Evolutionary conservation across 2,888 invertebrate species (phyloP).

Genomic region (Torymus aiolomorphi): DNA sequence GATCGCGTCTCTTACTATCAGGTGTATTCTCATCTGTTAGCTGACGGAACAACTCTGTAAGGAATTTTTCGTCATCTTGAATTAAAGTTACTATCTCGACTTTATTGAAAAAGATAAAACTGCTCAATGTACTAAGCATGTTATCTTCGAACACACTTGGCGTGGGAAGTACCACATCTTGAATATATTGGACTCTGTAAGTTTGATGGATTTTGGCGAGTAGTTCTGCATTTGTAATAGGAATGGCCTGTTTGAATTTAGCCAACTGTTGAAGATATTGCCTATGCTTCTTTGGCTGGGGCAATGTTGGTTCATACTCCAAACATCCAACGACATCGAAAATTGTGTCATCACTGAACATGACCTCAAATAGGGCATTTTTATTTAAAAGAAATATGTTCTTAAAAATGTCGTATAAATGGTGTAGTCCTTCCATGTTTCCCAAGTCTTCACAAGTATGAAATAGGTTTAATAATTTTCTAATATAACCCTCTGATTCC

Average conservation of each 20-base stretch:
- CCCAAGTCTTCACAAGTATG: slow-evolving; percentile 98
- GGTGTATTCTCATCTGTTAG: slow-evolving; percentile 92
- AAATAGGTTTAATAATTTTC: slow-evolving; percentile 95
- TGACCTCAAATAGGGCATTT: slow-evolving; percentile 96
- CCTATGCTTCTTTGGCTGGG: slow-evolving; percentile 93
- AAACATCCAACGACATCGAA: slow-evolving; percentile 98
- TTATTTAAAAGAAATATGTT: slow-evolving; percentile 99
- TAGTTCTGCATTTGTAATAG: slow-evolving; percentile 95
- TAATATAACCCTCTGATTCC: slow-evolving; percentile 96
- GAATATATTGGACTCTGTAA: slow-evolving; percentile 99
- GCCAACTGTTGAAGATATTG: slow-evolving; percentile 96
- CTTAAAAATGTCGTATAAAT: slow-evolving; percentile 98
- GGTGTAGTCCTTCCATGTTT: slow-evolving; percentile 94
- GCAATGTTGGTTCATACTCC: slow-evolving; percentile 95
- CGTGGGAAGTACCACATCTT: slow-evolving; percentile 98
- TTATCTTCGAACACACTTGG: slow-evolving; percentile 99
- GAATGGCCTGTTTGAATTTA: slow-evolving; percentile 94
- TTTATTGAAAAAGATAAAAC: slow-evolving; percentile 99
- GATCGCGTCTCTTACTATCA: slow-evolving; percentile 90
- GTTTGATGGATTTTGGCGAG: slow-evolving; percentile 99
- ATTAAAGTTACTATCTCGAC: slow-evolving; percentile 99
- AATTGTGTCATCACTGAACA: slow-evolving; percentile 97
- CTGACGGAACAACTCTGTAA: slow-evolving; percentile 95
- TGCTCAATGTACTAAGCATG: slow-evolving; percentile 96
- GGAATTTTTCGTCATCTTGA: slow-evolving; percentile 97